These are phyloP conservation scores for Cryptoleucopteryx plumbea DNA, from an alignment of 2,113 vertebrate species.

Conservation along the genomic window DNA sequence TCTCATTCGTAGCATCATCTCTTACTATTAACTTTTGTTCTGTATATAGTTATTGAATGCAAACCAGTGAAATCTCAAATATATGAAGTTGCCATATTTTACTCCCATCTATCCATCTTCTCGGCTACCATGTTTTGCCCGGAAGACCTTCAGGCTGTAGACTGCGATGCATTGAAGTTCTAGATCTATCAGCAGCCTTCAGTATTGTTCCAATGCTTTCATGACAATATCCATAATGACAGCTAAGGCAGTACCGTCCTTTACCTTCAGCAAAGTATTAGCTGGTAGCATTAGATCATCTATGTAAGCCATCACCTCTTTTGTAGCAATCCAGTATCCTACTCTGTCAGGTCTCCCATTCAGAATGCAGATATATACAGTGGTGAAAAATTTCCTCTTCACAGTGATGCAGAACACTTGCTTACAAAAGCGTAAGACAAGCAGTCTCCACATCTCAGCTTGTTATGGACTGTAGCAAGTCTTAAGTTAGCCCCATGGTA, in stretches of 20 bases:
- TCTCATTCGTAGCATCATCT: neutral
- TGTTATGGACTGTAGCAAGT: neutral
- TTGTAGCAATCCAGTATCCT: neutral
- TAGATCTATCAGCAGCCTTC: neutral
- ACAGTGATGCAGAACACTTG: neutral
- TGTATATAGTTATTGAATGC: neutral
- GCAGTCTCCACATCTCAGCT: neutral
- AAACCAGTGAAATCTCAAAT: neutral
- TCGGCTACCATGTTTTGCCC: neutral
- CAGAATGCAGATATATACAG: neutral
- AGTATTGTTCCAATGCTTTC: neutral
- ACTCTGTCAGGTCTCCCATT: neutral
- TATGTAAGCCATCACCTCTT: neutral
- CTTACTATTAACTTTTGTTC: neutral
- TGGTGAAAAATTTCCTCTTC: neutral
- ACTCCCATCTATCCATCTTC: neutral
- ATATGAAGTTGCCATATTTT: neutral
- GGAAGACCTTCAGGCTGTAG: neutral
- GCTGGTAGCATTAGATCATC: neutral
- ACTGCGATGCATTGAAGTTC: neutral
- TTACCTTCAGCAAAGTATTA: neutral
- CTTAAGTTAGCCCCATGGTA: neutral
- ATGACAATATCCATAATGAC: neutral
- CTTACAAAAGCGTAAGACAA: neutral
- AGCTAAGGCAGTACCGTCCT: neutral